Percentiles rank a stretch among this genome's conserved stretches.
These are phyloP conservation scores for Periophthalmodon schlosseri DNA, from an alignment of 2,113 vertebrate genomes.

Conservation along the genomic window DNA sequence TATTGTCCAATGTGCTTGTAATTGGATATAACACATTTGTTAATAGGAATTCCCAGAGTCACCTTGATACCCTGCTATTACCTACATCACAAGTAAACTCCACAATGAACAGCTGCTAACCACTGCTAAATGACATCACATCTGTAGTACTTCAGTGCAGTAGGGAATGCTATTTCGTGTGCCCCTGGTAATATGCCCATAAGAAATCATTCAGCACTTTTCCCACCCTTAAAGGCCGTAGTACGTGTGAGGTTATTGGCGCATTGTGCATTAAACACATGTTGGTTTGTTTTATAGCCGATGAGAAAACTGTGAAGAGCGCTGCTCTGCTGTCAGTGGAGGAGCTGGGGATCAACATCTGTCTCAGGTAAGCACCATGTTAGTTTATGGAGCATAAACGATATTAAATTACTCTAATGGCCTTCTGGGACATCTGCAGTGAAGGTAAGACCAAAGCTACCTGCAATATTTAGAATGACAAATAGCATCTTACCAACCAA, in stretches of 20 bases:
- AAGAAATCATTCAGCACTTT: not conserved
- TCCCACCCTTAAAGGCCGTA: not conserved
- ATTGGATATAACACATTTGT: not conserved
- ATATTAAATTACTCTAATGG: not conserved
- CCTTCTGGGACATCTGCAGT: not conserved
- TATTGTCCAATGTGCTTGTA: conserved; percentile 6
- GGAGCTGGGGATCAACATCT: conserved; percentile 61
- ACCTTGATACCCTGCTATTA: conserved; percentile 18
- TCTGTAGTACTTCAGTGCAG: conserved; percentile 9
- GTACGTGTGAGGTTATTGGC: not conserved
- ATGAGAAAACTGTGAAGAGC: conserved; percentile 37
- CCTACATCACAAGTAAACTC: conserved; percentile 39
- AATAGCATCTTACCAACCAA: too few relatives aligned
- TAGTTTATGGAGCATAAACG: conserved; percentile 25
- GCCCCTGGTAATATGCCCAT: not conserved
- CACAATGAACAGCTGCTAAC: conserved; percentile 21
- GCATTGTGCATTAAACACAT: conserved; percentile 9
- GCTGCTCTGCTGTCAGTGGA: conserved; percentile 52
- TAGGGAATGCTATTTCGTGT: not conserved
- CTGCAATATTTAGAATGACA: not conserved
- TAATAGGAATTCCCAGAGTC: conserved; percentile 24
- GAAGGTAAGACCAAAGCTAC: not conserved
- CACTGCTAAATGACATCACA: conserved; percentile 19
- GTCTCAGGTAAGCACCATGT: conserved; percentile 52
- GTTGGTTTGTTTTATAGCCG: conserved; percentile 46